Percentiles rank a stretch among this genome's conserved stretches.
phyloP scores from a whole-genome alignment of 2,797 vertebrate genomes.

The Glyptemys insculpta region DNA sequence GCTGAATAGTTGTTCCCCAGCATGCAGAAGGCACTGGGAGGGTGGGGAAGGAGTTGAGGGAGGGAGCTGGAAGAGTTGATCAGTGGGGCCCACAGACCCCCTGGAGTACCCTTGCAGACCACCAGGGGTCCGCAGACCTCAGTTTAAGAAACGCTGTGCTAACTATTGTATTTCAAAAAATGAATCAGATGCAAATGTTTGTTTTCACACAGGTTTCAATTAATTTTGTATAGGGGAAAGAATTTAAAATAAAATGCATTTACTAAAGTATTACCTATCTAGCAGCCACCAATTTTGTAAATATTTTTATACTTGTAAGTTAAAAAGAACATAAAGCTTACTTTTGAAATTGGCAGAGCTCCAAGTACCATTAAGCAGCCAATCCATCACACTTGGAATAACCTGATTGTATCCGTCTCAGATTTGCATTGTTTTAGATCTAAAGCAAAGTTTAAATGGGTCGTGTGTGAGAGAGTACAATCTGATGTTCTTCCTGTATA shows the following conservation, averaged over 20 bases:
- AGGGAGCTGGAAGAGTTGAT: too few species aligned
- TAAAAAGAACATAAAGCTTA: constrained; percentile 23
- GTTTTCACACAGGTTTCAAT: constrained; percentile 34
- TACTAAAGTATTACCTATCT: constrained; percentile 8
- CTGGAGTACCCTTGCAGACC: too few species aligned
- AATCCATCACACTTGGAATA: background rate
- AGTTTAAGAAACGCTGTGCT: background rate
- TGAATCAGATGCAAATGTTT: constrained; percentile 14
- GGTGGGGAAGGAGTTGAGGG: too few species aligned
- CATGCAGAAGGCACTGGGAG: too few species aligned
- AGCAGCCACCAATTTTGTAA: constrained; percentile 7
- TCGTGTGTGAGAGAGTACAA: background rate
- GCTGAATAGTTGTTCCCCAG: too few species aligned
- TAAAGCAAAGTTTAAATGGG: background rate
- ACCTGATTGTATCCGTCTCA: background rate
- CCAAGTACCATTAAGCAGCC: constrained; percentile 13
- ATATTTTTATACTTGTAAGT: constrained; percentile 23
- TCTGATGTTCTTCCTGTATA: constrained; percentile 5
- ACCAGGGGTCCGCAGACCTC: too few species aligned
- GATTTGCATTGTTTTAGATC: background rate
- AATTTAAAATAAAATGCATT: constrained; percentile 31
- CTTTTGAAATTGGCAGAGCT: background rate
- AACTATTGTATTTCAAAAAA: constrained; percentile 14
- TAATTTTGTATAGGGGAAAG: background rate
- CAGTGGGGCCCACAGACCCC: too few species aligned